Evolutionary conservation across 30 jellyfish, hydroid and myxozoan species (phyloP), one percentile per base, ranked within the genome.

Genomic region (Aurelia sp.): DNA sequence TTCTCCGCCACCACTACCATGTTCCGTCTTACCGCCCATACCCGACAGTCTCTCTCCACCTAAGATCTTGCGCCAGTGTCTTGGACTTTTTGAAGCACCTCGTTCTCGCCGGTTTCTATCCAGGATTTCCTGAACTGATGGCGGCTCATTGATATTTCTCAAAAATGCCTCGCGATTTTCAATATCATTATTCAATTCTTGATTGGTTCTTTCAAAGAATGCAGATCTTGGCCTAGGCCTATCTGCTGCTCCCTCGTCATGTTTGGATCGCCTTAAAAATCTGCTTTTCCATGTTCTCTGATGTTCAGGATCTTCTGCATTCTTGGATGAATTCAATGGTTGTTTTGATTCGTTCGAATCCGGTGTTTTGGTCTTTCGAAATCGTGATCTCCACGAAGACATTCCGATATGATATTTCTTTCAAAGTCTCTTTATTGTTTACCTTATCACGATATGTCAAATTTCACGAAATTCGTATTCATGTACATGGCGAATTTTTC

Each of bases 301-400:
- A 16, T 41, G 63, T 9, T 84, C 93, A 3, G 67, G 44, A 15
- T 84, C 88, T 7, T 84, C 93, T 5, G 88, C 0, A 50, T 63
- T 72, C 81, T 84, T 72, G 13, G 75, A 40, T 7, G 44, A 41
- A 38, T 31, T 67, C 68, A 40, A 33, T 44, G 75, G 1, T 55
- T 86, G 24, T 59, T 84, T 84, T 63, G 76, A 44, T 13, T 84
- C 93, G n/a, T 63, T 51, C n/a, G 86, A 63, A 27, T 84, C 93
- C 10, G 93, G 78, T 17, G 82, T 66, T 40, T 77, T 76, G 48
- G 84, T 72, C 65, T 55, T 84, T 33, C 93, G 87, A 66, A 84
- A 84, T 61, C 85, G 74, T 47, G 93, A 84, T 20, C 86, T 65
- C 93, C 93, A 84, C 12, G 93, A 84, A 20, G 86, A 60, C 93